A percentile compares a stretch with the other conserved stretches of the same genome.
Conservation (phyloP, 2,113 vertebrate genomes). For the Gallinago undulata region DNA sequence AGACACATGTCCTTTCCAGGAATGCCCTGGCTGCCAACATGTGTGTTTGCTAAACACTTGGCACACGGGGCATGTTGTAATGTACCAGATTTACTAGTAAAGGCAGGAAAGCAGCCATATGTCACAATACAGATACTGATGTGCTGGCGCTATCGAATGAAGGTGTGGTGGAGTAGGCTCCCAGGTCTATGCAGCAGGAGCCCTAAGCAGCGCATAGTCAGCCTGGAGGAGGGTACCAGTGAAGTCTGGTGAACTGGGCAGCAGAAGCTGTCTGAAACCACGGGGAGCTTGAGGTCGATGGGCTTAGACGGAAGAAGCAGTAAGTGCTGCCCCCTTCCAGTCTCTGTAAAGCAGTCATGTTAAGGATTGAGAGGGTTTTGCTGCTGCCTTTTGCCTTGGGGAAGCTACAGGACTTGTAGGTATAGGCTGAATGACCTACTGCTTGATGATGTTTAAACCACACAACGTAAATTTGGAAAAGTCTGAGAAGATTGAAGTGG, state of each 20-base stretch:
- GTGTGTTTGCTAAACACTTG: slow-evolving; percentile 64
- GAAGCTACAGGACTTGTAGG: background rate
- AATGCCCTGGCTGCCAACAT: slow-evolving; percentile 36
- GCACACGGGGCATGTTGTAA: slow-evolving; percentile 10
- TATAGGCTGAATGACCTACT: background rate
- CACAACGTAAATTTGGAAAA: background rate
- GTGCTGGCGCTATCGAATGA: background rate
- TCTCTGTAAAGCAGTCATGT: background rate
- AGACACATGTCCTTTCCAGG: slow-evolving; percentile 56
- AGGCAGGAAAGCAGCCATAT: slow-evolving; percentile 29
- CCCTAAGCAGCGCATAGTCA: background rate
- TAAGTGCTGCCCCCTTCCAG: rapidly evolving
- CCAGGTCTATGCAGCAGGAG: background rate
- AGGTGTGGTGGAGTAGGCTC: background rate
- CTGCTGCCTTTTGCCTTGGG: background rate
- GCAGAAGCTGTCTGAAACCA: background rate
- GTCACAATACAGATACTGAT: background rate
- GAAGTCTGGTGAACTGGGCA: background rate
- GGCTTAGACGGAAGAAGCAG: background rate
- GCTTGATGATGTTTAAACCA: background rate
- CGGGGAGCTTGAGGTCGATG: background rate
- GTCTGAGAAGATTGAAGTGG: background rate
- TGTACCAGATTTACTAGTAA: slow-evolving; percentile 15
- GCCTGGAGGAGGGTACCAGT: background rate
- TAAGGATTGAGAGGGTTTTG: background rate